phyloP scores from a whole-genome alignment of 2,113 vertebrate species.

The Carlito syrichta region DNA sequence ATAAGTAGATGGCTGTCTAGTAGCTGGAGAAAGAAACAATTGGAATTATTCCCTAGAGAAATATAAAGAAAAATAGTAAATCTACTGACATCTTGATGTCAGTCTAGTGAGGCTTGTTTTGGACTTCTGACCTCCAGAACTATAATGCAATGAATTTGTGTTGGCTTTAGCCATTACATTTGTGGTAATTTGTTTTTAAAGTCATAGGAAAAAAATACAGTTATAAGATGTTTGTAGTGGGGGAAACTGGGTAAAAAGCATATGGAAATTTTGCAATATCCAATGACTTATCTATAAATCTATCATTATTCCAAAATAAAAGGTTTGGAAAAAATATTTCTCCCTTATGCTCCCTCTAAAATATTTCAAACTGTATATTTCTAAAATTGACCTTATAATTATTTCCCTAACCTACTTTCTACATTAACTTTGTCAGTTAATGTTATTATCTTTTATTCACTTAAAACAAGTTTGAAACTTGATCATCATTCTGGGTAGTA shows the following conservation, averaged over 20 bases:
- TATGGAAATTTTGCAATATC: not conserved
- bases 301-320: not conserved
- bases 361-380: not conserved
- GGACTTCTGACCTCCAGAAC: not conserved
- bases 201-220: not conserved
- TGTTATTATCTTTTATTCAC: not conserved
- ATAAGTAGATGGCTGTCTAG: not conserved
- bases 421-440: not conserved
- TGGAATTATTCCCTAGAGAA: not conserved
- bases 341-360: not conserved
- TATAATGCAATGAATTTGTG: not conserved
- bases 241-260: not conserved
- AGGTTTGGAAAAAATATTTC: not conserved
- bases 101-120: not conserved
- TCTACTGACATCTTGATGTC: not conserved
- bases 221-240: not conserved
- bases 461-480: not conserved
- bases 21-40: not conserved
- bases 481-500: not conserved
- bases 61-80: not conserved
- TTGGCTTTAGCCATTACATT: not conserved
- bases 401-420: not conserved
- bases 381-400: not conserved
- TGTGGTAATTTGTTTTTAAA: not conserved
- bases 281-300: not conserved